Percentiles rank a stretch among this genome's conserved stretches.
Evolutionary conservation across 2,888 invertebrate species (phyloP).

Genomic region (Thymelicus acteon): DNA sequence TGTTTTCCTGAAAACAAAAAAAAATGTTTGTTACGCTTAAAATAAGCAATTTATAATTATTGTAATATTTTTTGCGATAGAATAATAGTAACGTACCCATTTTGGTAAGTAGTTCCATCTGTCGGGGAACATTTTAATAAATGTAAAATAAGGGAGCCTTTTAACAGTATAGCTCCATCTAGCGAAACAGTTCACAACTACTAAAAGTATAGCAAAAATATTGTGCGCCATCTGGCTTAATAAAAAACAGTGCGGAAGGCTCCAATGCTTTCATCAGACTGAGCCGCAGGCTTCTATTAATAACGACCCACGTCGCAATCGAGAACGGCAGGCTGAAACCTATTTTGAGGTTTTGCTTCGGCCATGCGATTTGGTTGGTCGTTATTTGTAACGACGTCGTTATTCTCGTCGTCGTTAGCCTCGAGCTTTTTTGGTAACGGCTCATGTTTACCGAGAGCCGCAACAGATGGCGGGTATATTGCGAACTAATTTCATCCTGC

Average conservation of each 20-base stretch:
- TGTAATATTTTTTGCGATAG: background rate
- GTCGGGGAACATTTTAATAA: conserved; percentile 43
- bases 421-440: conserved; percentile 49
- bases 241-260: conserved; percentile 62
- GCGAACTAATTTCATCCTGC: background rate
- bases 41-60: background rate
- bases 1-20: background rate
- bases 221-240: conserved; percentile 64
- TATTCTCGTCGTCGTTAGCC: conserved; percentile 70
- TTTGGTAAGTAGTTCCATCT: conserved; percentile 57
- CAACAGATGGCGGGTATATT: conserved; percentile 61
- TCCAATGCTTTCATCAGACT: conserved; percentile 66
- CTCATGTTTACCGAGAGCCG: conserved; percentile 47
- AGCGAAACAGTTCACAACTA: conserved; percentile 54
- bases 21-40: background rate
- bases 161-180: conserved; percentile 62
- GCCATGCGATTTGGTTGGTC: conserved; percentile 51
- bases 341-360: conserved; percentile 59
- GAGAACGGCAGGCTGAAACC: conserved; percentile 52
- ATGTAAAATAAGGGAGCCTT: conserved; percentile 40
- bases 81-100: conserved; percentile 41
- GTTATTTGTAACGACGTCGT: conserved; percentile 61
- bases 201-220: conserved; percentile 48
- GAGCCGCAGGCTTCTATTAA: conserved; percentile 65
- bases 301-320: conserved; percentile 56